Conservation (phyloP, 2,113 vertebrate species). For the Oriolus oriolus region DNA sequence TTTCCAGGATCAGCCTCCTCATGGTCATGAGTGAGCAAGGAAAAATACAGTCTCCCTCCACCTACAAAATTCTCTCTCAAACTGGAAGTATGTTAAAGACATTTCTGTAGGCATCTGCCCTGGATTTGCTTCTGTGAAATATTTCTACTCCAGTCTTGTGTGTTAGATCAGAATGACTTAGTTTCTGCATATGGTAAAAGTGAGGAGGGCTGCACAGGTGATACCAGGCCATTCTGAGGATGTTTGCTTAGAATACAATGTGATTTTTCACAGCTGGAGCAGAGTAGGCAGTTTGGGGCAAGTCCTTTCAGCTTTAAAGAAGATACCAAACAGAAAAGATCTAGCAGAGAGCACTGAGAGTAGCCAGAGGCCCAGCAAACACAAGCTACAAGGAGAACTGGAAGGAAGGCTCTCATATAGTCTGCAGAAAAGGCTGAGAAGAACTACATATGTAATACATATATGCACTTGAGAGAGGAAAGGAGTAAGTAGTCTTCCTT, state of each 20-base stretch:
- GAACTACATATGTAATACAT: not conserved
- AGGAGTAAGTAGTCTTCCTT: not conserved
- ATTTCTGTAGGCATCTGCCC: constrained; percentile 16
- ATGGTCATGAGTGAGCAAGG: not conserved
- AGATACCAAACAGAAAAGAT: not conserved
- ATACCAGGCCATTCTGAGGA: not conserved
- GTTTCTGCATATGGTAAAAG: not conserved
- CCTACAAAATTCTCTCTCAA: constrained; percentile 7
- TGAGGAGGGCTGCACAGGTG: not conserved
- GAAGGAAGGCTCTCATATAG: not conserved
- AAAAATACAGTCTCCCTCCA: not conserved
- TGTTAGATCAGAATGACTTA: not conserved
- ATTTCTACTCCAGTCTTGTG: not conserved
- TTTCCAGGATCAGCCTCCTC: not conserved
- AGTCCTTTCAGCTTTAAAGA: not conserved
- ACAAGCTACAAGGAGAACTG: not conserved
- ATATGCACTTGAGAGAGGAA: not conserved
- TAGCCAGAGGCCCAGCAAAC: not conserved
- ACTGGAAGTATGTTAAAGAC: not conserved
- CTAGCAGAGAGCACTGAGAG: not conserved
- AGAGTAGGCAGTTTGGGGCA: not conserved
- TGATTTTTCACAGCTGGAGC: not conserved
- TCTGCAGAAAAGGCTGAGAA: not conserved
- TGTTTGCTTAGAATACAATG: not conserved
- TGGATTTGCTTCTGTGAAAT: constrained; percentile 6